Evolutionary conservation across 2,888 invertebrate species (phyloP).

Genomic region (Leptopilina syphax): DNA sequence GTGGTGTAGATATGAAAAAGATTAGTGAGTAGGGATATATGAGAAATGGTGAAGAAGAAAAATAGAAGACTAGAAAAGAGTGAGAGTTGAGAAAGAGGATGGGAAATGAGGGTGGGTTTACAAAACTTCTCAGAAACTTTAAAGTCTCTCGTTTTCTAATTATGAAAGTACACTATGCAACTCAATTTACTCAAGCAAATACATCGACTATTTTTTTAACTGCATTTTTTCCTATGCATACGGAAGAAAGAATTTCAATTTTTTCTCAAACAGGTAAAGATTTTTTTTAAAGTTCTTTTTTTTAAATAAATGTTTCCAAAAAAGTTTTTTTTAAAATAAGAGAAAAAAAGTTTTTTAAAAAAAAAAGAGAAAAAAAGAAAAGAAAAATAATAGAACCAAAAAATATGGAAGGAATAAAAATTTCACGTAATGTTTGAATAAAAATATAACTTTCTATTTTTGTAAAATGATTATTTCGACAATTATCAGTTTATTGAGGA

Average conservation of each 20-base stretch:
- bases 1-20: not conserved
- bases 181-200: slow-evolving; percentile 20
- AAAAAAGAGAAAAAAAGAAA: not conserved
- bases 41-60: not conserved
- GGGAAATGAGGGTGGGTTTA: not conserved
- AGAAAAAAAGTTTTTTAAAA: not conserved
- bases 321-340: not conserved
- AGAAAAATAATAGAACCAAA: no score
- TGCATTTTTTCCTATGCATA: not conserved
- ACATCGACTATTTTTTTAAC: slow-evolving; percentile 3
- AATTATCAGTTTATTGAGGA: no score
- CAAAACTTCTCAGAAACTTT: slow-evolving; percentile 22
- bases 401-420: no score
- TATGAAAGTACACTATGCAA: slow-evolving; percentile 32
- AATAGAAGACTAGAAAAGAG: not conserved
- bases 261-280: no score
- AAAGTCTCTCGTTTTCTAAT: slow-evolving; percentile 34
- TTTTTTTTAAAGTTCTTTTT: no score
- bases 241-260: not conserved
- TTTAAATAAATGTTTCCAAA: no score
- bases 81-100: not conserved
- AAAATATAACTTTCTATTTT: no score
- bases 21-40: not conserved
- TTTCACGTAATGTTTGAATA: no score
- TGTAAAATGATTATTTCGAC: no score